Evolutionary conservation across 2,113 vertebrate species (phyloP).

Genomic region (Heterochromis multidens): DNA sequence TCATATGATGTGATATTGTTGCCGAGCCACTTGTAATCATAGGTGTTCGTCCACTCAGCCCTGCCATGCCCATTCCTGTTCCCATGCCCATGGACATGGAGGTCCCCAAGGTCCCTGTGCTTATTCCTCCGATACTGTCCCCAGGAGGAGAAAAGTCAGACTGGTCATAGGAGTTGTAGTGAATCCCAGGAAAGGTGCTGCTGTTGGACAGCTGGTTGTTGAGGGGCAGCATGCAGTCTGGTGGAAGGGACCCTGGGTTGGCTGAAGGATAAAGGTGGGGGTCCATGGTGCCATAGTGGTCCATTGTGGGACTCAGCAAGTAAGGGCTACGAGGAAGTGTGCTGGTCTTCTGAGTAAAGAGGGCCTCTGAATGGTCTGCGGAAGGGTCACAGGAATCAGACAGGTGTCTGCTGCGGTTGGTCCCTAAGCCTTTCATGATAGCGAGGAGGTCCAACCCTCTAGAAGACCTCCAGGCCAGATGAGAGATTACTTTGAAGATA

Average conservation of each 20-base stretch:
- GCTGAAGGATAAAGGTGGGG: slow-evolving; percentile 77
- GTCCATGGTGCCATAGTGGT: slow-evolving; percentile 87
- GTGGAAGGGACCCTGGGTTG: slow-evolving; percentile 76
- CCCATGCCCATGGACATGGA: slow-evolving; percentile 76
- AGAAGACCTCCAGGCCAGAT: slow-evolving; percentile 66
- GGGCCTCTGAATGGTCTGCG: slow-evolving; percentile 74
- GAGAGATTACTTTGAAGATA: slow-evolving; percentile 26
- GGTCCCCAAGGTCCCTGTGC: slow-evolving; percentile 75
- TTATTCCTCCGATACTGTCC: slow-evolving; percentile 77
- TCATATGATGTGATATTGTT: slow-evolving; percentile 78
- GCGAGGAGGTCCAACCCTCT: slow-evolving; percentile 68
- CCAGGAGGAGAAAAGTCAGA: slow-evolving; percentile 85
- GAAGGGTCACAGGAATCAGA: slow-evolving; percentile 89
- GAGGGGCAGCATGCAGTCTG: slow-evolving; percentile 89
- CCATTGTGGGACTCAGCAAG: slow-evolving; percentile 86
- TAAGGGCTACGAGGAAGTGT: slow-evolving; percentile 86
- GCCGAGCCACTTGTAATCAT: slow-evolving; percentile 82
- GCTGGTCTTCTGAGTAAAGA: slow-evolving; percentile 80
- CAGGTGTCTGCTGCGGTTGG: slow-evolving; percentile 89
- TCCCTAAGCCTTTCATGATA: slow-evolving; percentile 95
- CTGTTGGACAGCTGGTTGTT: slow-evolving; percentile 95
- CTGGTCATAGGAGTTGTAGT: slow-evolving; percentile 95
- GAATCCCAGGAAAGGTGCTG: slow-evolving; percentile 95
- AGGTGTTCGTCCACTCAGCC: slow-evolving; percentile 67
- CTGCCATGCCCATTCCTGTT: slow-evolving; percentile 58